Conservation (phyloP, 2,888 invertebrate genomes). For the Phlogophora meticulosa region DNA sequence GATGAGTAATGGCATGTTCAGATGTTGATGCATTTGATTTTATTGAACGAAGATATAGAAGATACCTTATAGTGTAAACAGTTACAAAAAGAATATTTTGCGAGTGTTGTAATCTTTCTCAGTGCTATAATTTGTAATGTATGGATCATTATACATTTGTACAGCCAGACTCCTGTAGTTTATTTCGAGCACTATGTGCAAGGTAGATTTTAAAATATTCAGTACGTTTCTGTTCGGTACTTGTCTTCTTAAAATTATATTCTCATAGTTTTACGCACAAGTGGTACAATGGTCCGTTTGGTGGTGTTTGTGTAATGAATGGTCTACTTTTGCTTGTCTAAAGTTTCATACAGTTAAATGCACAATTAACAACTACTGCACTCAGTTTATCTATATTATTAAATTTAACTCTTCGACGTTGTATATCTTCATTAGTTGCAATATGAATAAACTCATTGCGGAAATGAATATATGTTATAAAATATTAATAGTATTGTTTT, state of each 20-base stretch:
- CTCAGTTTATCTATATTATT: slow-evolving; percentile 39
- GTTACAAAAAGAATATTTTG: slow-evolving; percentile 17
- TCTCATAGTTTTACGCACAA: slow-evolving; percentile 59
- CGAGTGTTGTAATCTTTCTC: slow-evolving; percentile 25
- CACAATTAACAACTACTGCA: slow-evolving; percentile 61
- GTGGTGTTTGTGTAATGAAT: slow-evolving; percentile 26
- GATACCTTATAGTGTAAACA: slow-evolving; percentile 11
- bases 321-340: slow-evolving; percentile 43
- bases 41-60: slow-evolving; percentile 38
- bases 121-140: slow-evolving; percentile 27
- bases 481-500: slow-evolving; percentile 57
- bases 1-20: slow-evolving; percentile 45
- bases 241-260: slow-evolving; percentile 36
- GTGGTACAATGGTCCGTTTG: slow-evolving; percentile 45
- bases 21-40: slow-evolving; percentile 47
- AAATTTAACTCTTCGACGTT: slow-evolving; percentile 32
- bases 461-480: slow-evolving; percentile 55
- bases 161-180: slow-evolving; percentile 1
- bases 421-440: slow-evolving; percentile 43
- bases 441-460: slow-evolving; percentile 33
- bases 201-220: slow-evolving; percentile 24
- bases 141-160: slow-evolving; percentile 13
- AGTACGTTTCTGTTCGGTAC: slow-evolving; percentile 26
- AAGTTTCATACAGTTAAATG: slow-evolving; percentile 42
- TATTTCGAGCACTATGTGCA: slow-evolving; percentile 25